Evolutionary conservation across 1,140 invertebrate species (phyloP).

Genomic region (Rhyzopertha dominica): DNA sequence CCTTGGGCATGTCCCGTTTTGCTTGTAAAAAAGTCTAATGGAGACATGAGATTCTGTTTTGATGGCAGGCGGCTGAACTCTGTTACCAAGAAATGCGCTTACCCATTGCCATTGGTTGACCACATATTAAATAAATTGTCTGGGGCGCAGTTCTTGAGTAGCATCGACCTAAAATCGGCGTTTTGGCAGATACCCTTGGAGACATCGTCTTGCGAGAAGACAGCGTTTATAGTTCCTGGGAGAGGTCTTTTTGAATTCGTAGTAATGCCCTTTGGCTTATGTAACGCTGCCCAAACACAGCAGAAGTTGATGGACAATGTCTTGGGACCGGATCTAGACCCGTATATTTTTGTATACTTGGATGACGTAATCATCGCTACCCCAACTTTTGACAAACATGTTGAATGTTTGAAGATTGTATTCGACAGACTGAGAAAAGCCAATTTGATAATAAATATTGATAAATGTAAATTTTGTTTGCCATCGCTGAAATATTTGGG

Average conservation of each 20-base stretch:
- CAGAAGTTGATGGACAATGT: constrained; percentile 35
- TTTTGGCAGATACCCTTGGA: constrained; percentile 25
- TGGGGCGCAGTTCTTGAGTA: constrained; percentile 24
- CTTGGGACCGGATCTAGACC: constrained; percentile 21
- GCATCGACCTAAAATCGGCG: constrained; percentile 28
- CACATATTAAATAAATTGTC: constrained; percentile 29
- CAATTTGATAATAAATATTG: too few relatives aligned
- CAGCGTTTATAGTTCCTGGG: constrained; percentile 19
- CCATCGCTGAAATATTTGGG: constrained; percentile 30
- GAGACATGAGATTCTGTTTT: constrained; percentile 27
- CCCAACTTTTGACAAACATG: constrained; percentile 31
- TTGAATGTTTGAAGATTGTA: constrained; percentile 22
- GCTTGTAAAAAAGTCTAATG: constrained; percentile 24
- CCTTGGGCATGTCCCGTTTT: constrained; percentile 25
- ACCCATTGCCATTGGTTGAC: constrained; percentile 19
- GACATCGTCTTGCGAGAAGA: constrained; percentile 7
- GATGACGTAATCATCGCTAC: constrained; percentile 35
- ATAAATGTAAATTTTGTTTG: constrained; percentile 31
- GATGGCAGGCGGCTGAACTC: constrained; percentile 33
- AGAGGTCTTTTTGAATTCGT: constrained; percentile 28
- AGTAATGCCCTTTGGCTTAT: constrained; percentile 38
- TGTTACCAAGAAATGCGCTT: constrained; percentile 26
- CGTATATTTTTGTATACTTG: constrained; percentile 26
- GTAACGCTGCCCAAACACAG: constrained; percentile 31
- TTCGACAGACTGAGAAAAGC: constrained; percentile 22